Evolutionary conservation across 1,140 invertebrate genomes (phyloP).

Genomic region (Microvelia longipes): DNA sequence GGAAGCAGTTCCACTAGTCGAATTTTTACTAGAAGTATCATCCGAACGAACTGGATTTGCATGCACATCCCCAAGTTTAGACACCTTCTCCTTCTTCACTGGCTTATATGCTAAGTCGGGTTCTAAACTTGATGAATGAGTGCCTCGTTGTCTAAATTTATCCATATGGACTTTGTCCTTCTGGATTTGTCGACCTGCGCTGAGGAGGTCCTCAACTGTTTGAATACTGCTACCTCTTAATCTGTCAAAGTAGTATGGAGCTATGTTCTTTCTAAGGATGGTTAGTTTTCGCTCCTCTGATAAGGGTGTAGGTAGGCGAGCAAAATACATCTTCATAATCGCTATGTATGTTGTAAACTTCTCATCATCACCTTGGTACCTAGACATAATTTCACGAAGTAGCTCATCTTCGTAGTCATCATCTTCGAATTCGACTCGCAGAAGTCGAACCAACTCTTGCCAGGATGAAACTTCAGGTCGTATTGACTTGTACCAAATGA

Average conservation of each 20-base stretch:
- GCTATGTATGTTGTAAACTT: not conserved
- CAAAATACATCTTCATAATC: not conserved
- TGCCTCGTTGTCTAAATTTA: not conserved
- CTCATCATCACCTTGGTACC: not conserved
- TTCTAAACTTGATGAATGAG: not conserved
- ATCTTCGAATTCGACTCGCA: not conserved
- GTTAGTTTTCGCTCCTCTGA: not conserved
- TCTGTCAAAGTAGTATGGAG: not conserved
- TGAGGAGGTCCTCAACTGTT: not conserved
- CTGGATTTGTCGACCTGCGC: not conserved
- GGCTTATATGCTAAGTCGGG: not conserved
- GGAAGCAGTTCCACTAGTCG: not conserved
- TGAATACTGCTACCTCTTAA: not conserved
- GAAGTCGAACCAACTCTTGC: not conserved
- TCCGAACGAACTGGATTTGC: not conserved
- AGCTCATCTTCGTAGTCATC: not conserved
- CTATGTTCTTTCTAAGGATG: not conserved
- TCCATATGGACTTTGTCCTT: not conserved
- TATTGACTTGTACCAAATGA: not conserved
- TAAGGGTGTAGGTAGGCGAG: not conserved
- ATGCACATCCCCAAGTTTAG: not conserved
- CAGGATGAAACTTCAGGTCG: not conserved
- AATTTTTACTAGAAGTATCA: not conserved
- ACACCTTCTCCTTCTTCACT: not conserved
- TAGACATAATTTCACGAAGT: not conserved